Evolutionary conservation across 2,113 vertebrate species (phyloP), one percentile per base, ranked within the genome.

Genomic region (Aegotheles bennettii): DNA sequence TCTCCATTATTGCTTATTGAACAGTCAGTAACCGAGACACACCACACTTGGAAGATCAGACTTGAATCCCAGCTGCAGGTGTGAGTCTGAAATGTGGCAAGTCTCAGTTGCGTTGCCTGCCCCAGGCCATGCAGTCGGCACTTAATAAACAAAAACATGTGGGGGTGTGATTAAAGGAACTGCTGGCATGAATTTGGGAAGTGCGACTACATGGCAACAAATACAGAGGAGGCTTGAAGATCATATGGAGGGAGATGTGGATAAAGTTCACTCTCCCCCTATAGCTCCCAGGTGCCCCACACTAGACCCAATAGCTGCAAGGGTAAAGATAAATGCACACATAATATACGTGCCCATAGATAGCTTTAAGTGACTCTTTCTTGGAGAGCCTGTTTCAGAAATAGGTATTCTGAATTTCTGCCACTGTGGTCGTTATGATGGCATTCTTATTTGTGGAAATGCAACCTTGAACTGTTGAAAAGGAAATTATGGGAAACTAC

Each of bases 131-230:
- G 42, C 69, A 96, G 83, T 92, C 28, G 12, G 83, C 65, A 60
- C 69, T 90, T 90, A 75, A 78, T 81, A 92, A 96, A 94, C 77
- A 96, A 71, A 94, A 92, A 83, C 76, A 29, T 78, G 73, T 60
- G 69, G 87, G 83, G n/a, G 93, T 95, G 93, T 92, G 93, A 95
- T 94, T 95, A 95, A 96, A 95, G 88, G 83, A 96, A 93, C 86
- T 95, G 31, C 65, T 94, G 76, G 90, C 88, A 93, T 53, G 83
- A 87, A 78, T 92, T 78, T 91, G 87, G 92, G 94, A 96, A 96
- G 79, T 96, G 78, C 1, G 23, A 96, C 78, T 94, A n/a, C 79
- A 81, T 56, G 60, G 87, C 87, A 93, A 87, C 67, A 95, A 84
- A 83, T 74, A 61, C 33, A 77, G 33, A n/a, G 8, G 25, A 93